Percentiles rank a stretch among this genome's conserved stretches.
phyloP scores from a whole-genome alignment of 2,113 vertebrate genomes.

The Sminthopsis crassicaudata region DNA sequence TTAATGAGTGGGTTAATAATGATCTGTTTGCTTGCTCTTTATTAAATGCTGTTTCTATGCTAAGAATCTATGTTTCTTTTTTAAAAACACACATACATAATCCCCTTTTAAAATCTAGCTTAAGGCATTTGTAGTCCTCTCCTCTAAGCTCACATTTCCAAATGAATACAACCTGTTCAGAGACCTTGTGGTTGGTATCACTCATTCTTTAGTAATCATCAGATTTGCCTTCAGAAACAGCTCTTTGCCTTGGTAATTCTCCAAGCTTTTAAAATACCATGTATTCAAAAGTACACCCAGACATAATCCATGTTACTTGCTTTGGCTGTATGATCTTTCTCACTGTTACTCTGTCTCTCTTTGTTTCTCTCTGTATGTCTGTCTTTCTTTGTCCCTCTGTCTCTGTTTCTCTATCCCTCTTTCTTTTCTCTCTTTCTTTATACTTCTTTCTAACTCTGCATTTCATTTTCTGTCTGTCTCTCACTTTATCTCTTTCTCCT shows the following conservation, averaged over 20 bases:
- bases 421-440: no score
- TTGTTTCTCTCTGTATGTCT: background rate
- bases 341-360: background rate
- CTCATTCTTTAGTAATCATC: conserved; percentile 63
- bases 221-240: conserved; percentile 65
- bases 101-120: background rate
- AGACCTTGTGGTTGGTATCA: conserved; percentile 57
- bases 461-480: no score
- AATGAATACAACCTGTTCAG: conserved; percentile 50
- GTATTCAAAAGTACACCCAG: conserved; percentile 74
- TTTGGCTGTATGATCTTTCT: conserved; percentile 54
- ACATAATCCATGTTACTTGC: conserved; percentile 61
- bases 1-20: background rate
- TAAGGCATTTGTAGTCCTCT: conserved; percentile 50
- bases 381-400: background rate
- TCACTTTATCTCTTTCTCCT: no score
- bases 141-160: conserved; percentile 31
- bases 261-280: conserved; percentile 74
- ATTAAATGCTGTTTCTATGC: background rate
- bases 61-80: background rate
- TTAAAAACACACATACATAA: background rate
- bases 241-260: conserved; percentile 71
- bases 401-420: background rate
- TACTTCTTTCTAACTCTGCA: no score
- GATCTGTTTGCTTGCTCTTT: background rate